phyloP scores from a whole-genome alignment of 2,797 vertebrate species.

The Halcyon leucocephala region DNA sequence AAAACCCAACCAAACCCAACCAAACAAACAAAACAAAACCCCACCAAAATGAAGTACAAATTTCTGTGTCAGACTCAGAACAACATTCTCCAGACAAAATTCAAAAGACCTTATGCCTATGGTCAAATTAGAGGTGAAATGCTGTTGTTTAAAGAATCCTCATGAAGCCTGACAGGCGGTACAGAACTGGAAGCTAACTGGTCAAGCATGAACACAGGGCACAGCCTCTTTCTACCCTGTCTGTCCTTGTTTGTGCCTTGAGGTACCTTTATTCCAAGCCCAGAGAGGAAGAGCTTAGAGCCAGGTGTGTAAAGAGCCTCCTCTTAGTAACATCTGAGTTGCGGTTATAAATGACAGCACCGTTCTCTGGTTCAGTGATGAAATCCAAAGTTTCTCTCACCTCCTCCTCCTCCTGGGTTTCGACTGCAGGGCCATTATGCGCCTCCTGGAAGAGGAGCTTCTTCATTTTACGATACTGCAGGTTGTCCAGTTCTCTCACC shows the following conservation, averaged over 20 bases:
- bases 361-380: background rate
- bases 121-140: background rate
- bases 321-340: background rate
- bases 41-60: background rate
- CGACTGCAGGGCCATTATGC: conserved; percentile 92
- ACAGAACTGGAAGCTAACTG: conserved; percentile 17
- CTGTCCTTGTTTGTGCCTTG: conserved; percentile 9
- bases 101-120: background rate
- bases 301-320: conserved; percentile 13
- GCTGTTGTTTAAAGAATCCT: background rate
- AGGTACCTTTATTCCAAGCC: conserved; percentile 19
- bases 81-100: background rate
- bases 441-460: conserved; percentile 99
- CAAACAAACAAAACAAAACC: background rate
- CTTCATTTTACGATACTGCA: conserved; percentile 99
- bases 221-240: conserved; percentile 8
- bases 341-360: background rate
- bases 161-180: background rate
- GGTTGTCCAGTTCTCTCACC: conserved; percentile 97
- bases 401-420: conserved; percentile 97
- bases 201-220: background rate
- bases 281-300: background rate
- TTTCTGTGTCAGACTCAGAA: background rate
- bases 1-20: background rate
- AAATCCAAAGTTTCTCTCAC: conserved; percentile 74